phyloP scores from a whole-genome alignment of 2,113 vertebrate species.

The Dissostichus mawsoni region DNA sequence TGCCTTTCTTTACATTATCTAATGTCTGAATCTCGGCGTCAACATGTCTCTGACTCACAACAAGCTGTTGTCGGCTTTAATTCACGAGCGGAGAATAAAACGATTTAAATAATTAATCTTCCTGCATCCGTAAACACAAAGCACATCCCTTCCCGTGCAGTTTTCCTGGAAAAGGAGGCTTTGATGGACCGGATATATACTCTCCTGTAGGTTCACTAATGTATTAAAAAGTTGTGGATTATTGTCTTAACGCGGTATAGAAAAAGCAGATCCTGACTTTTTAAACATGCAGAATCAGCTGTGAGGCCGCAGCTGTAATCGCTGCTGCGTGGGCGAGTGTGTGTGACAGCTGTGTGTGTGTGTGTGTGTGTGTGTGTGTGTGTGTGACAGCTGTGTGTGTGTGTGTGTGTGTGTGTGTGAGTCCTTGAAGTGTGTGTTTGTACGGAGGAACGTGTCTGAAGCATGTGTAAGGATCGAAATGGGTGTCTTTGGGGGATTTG shows the following conservation, averaged over 20 bases:
- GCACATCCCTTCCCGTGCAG: neutral
- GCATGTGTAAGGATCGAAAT: neutral
- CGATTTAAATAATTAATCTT: constrained; percentile 26
- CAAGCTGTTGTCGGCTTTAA: neutral
- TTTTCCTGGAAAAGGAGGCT: constrained; percentile 14
- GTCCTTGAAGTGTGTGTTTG: neutral
- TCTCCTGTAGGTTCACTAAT: neutral
- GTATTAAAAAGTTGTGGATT: constrained; percentile 26
- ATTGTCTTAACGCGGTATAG: constrained; percentile 1
- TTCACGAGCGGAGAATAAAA: neutral
- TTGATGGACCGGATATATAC: neutral
- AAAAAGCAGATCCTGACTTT: constrained; percentile 7
- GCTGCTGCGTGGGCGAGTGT: neutral
- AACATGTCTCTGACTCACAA: neutral
- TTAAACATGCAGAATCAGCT: constrained; percentile 39
- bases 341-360: constrained; percentile 43
- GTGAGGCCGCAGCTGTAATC: constrained; percentile 31
- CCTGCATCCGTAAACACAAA: constrained; percentile 25
- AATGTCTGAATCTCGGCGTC: too few relatives aligned
- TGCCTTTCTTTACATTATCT: neutral
- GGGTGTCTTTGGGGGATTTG: too few relatives aligned
- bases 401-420: constrained; percentile 8
- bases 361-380: too few relatives aligned
- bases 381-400: constrained; percentile 35
- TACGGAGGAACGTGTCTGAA: neutral